Evolutionary conservation across 1,140 invertebrate genomes (phyloP).

Genomic region (Amyelois transitella): DNA sequence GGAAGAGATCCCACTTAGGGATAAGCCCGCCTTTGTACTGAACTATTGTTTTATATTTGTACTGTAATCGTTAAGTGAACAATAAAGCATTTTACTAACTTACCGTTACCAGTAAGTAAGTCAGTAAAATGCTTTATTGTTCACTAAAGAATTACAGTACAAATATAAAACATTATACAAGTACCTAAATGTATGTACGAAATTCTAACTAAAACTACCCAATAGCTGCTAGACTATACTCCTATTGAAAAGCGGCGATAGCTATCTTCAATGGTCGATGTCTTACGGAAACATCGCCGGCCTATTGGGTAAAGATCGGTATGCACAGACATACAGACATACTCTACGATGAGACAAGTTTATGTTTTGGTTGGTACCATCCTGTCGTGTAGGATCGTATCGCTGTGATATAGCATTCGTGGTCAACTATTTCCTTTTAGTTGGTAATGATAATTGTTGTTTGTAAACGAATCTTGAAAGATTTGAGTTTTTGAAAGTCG

Average conservation of each 20-base stretch:
- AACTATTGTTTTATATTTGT: too few species aligned
- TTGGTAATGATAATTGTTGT: not conserved
- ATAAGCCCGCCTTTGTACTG: too few species aligned
- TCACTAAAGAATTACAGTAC: too few species aligned
- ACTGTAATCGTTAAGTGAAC: too few species aligned
- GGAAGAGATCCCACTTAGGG: too few species aligned
- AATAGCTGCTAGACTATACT: slow-evolving; percentile 12
- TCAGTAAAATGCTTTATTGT: too few species aligned
- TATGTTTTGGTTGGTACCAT: slow-evolving; percentile 23
- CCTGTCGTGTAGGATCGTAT: slow-evolving; percentile 32
- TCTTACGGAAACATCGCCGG: slow-evolving; percentile 26
- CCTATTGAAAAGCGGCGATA: slow-evolving; percentile 31
- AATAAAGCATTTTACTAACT: too few species aligned
- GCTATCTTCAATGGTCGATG: slow-evolving; percentile 42
- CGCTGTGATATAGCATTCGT: slow-evolving; percentile 22
- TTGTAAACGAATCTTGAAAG: too few species aligned
- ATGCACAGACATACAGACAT: slow-evolving; percentile 23
- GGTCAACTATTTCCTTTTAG: not conserved
- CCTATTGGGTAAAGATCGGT: slow-evolving; percentile 39
- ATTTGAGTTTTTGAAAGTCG: too few species aligned
- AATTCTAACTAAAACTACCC: slow-evolving; percentile 14
- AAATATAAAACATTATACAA: too few species aligned
- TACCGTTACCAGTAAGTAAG: too few species aligned
- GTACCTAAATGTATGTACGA: too few species aligned
- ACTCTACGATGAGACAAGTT: slow-evolving; percentile 27